phyloP scores from a whole-genome alignment of 2,888 invertebrate species.

The Megalurothrips usitatus region DNA sequence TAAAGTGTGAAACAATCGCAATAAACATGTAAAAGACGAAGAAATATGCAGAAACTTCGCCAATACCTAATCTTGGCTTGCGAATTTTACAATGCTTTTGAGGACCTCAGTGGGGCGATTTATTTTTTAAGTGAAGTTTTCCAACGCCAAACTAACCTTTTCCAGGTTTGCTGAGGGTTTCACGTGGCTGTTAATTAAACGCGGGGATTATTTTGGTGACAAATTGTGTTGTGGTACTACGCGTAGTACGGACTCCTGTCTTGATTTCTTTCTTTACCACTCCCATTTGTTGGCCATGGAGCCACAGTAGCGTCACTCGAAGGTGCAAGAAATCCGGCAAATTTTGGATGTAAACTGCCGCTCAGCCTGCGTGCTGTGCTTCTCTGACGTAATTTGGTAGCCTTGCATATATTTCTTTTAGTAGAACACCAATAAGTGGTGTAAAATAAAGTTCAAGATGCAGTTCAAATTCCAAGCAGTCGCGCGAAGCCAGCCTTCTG shows the following conservation, averaged over 20 bases:
- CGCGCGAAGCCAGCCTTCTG: too few relatives aligned
- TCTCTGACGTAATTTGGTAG: too few relatives aligned
- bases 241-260: neutral
- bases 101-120: neutral
- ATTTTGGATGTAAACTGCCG: too few relatives aligned
- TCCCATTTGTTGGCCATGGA: neutral
- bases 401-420: too few relatives aligned
- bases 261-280: neutral
- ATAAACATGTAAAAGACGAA: neutral
- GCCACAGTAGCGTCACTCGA: too few relatives aligned
- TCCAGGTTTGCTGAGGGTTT: neutral
- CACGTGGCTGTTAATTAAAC: neutral
- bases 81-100: neutral
- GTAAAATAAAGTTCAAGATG: too few relatives aligned
- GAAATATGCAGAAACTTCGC: neutral
- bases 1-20: neutral
- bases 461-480: too few relatives aligned
- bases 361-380: too few relatives aligned
- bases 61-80: neutral
- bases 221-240: slow-evolving; percentile 18
- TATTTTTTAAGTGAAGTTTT: neutral
- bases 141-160: neutral
- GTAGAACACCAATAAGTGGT: too few relatives aligned
- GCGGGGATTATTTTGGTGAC: slow-evolving; percentile 9
- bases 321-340: too few relatives aligned